These are phyloP conservation scores for Patella pellucida DNA, from an alignment of 2,888 invertebrate species.

Conservation along the genomic window DNA sequence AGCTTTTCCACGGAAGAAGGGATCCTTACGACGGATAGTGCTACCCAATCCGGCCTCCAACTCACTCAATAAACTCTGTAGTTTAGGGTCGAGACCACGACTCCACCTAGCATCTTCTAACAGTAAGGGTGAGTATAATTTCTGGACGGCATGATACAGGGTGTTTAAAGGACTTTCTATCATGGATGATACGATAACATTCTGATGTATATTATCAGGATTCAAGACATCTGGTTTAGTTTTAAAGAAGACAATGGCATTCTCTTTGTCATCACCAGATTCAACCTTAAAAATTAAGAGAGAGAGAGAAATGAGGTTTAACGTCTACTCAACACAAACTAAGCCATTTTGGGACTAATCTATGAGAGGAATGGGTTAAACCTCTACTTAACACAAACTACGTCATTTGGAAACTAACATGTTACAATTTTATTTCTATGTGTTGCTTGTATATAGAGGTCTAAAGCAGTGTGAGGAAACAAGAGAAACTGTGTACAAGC, in stretches of 20 bases:
- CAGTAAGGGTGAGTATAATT: slow-evolving; percentile 74
- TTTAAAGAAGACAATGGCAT: slow-evolving; percentile 77
- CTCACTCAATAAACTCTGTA: slow-evolving; percentile 72
- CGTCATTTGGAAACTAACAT: no score
- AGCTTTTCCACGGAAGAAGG: slow-evolving; percentile 53
- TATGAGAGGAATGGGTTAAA: no score
- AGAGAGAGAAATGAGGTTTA: no score
- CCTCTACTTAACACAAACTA: no score
- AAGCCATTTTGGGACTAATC: no score
- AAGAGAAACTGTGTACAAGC: no score
- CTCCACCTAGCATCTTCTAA: slow-evolving; percentile 71
- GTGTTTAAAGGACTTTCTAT: slow-evolving; percentile 76
- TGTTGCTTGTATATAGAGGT: no score
- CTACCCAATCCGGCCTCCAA: slow-evolving; percentile 72
- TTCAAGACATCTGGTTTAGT: slow-evolving; percentile 75
- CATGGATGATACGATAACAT: slow-evolving; percentile 77
- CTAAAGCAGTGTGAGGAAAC: no score
- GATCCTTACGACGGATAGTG: slow-evolving; percentile 67
- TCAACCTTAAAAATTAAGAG: slow-evolving; percentile 71
- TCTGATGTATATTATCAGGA: slow-evolving; percentile 75
- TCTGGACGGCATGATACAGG: slow-evolving; percentile 77
- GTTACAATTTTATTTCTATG: no score
- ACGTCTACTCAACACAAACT: no score
- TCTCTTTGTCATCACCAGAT: slow-evolving; percentile 67
- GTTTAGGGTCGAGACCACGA: slow-evolving; percentile 72